A percentile compares a stretch with the other conserved stretches of the same genome.
phyloP scores from a whole-genome alignment of 35 echinoderm and acorn worm genomes.

The Amphiura filiformis region DNA sequence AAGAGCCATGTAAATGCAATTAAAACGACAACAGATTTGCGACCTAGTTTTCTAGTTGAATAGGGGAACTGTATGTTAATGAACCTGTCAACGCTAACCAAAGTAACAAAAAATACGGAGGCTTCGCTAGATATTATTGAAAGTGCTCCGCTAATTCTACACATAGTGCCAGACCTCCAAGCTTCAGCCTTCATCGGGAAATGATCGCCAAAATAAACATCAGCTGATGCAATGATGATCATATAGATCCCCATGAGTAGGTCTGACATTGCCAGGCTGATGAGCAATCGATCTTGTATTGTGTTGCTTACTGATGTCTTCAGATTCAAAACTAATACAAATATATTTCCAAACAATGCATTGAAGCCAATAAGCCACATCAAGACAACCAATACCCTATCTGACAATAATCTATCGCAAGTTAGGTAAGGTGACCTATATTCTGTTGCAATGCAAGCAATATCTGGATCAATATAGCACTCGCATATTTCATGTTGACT shows the following conservation, averaged over 20 bases:
- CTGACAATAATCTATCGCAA: neutral
- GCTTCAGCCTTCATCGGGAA: neutral
- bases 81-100: neutral
- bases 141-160: neutral
- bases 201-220: neutral
- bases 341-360: neutral
- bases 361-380: neutral
- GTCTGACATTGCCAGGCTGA: neutral
- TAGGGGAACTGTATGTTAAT: neutral
- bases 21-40: neutral
- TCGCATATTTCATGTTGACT: neutral
- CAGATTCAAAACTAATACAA: neutral
- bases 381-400: neutral
- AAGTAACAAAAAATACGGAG: neutral
- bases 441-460: neutral
- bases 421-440: neutral
- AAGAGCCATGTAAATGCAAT: neutral
- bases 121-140: neutral
- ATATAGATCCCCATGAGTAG: neutral
- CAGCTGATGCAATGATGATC: neutral
- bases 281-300: neutral
- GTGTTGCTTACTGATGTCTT: neutral
- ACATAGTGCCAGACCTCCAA: neutral
- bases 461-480: neutral
- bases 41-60: neutral